Evolutionary conservation across 1,140 invertebrate species (phyloP).

Genomic region (Musca domestica): DNA sequence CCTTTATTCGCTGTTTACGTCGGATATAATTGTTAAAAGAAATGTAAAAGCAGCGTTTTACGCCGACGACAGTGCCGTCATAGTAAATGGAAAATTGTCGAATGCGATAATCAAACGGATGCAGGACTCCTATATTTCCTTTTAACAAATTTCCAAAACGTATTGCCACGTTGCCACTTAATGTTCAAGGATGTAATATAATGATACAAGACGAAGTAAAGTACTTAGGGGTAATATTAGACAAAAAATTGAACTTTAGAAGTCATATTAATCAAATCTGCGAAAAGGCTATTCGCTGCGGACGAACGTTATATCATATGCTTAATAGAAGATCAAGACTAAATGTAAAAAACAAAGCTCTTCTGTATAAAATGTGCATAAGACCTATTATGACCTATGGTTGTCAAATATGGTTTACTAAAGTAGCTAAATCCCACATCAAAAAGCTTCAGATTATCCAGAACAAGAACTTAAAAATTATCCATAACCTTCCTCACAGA

Average conservation of each 20-base stretch:
- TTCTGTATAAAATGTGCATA: constrained; percentile 15
- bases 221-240: not conserved
- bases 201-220: not conserved
- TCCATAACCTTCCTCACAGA: not conserved
- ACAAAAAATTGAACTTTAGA: not conserved
- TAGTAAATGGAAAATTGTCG: not conserved
- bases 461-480: not conserved
- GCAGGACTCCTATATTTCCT: not conserved
- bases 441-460: not conserved
- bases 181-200: not conserved
- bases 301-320: not conserved
- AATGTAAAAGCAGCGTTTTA: no score
- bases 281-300: not conserved
- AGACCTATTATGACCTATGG: constrained; percentile 16
- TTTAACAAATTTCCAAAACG: not conserved
- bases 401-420: not conserved
- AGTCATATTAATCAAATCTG: not conserved
- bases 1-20: not conserved
- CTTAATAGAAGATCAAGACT: not conserved
- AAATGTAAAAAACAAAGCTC: not conserved
- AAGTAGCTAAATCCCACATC: not conserved
- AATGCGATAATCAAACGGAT: not conserved
- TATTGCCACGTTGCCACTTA: not conserved
- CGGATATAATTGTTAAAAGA: not conserved
- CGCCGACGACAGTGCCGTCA: not conserved